Conservation (phyloP, 2,888 invertebrate species). For the Cosmopolites sordidus region DNA sequence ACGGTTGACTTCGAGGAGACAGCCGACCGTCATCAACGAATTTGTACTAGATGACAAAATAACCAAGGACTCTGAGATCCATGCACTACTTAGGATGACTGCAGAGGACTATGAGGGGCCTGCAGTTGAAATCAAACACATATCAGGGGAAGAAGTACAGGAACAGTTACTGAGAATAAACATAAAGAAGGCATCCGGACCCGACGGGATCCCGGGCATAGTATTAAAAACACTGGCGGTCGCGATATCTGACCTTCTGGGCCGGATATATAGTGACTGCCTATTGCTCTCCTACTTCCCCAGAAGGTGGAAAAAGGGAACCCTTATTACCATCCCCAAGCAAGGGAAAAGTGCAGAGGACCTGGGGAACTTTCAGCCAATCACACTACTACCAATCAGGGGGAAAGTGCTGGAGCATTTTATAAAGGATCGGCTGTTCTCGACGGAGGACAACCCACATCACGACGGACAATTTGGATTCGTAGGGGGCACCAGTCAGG, state of each 20-base stretch:
- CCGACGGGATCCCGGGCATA: no score
- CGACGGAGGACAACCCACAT: not conserved
- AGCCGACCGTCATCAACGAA: not conserved
- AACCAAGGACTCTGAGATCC: not conserved
- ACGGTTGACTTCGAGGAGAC: not conserved
- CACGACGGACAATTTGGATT: not conserved
- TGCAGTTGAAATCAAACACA: not conserved
- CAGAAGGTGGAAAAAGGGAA: not conserved
- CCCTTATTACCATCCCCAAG: not conserved
- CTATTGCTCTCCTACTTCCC: not conserved
- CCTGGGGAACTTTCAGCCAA: not conserved
- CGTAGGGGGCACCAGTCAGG: no score
- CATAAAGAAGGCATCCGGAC: not conserved
- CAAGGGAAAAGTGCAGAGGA: not conserved
- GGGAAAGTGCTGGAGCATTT: constrained; percentile 1
- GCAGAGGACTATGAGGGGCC: not conserved
- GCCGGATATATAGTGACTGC: not conserved
- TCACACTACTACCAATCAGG: not conserved
- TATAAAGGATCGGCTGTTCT: not conserved
- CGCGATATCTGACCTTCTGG: not conserved
- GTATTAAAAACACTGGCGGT: not conserved
- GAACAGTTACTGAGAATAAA: not conserved
- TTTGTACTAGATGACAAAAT: not conserved
- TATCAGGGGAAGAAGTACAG: not conserved
- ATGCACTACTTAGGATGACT: not conserved